These are phyloP conservation scores for Polyommatus icarus DNA, from an alignment of 2,888 invertebrate genomes.

Conservation along the genomic window DNA sequence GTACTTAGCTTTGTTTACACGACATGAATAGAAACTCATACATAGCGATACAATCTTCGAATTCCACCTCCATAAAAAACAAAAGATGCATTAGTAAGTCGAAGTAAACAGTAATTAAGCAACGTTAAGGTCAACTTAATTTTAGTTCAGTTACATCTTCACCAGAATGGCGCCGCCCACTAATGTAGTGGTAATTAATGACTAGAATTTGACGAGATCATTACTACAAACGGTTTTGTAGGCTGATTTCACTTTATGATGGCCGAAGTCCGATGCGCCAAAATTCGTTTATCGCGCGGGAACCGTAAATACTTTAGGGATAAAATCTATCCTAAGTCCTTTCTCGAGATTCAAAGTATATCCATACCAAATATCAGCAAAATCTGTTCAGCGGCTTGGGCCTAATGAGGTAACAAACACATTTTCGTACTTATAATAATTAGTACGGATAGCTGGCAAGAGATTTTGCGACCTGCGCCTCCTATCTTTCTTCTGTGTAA, in stretches of 20 bases:
- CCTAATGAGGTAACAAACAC: no score
- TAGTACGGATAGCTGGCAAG: no score
- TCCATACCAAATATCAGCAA: no score
- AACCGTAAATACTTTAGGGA: no score
- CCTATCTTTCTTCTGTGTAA: no score
- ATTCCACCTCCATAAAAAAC: background rate
- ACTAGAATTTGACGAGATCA: slow-evolving; percentile 72
- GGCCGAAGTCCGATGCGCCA: background rate
- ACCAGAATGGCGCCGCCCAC: slow-evolving; percentile 66
- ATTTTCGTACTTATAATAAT: no score
- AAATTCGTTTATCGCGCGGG: background rate
- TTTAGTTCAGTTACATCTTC: slow-evolving; percentile 34
- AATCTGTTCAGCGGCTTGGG: no score
- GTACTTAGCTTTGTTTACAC: background rate
- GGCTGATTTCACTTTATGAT: background rate
- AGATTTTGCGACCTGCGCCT: no score
- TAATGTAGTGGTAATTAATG: slow-evolving; percentile 67
- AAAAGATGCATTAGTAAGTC: slow-evolving; percentile 19
- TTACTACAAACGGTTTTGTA: slow-evolving; percentile 39
- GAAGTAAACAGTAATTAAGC: slow-evolving; percentile 21
- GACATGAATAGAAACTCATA: background rate
- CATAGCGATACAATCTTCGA: background rate
- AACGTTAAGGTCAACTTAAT: slow-evolving; percentile 20
- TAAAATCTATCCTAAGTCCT: no score
- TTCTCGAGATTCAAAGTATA: no score